Evolutionary conservation across 2,888 invertebrate species (phyloP), one percentile per base, ranked within the genome.

Genomic region (Fragum sueziense): DNA sequence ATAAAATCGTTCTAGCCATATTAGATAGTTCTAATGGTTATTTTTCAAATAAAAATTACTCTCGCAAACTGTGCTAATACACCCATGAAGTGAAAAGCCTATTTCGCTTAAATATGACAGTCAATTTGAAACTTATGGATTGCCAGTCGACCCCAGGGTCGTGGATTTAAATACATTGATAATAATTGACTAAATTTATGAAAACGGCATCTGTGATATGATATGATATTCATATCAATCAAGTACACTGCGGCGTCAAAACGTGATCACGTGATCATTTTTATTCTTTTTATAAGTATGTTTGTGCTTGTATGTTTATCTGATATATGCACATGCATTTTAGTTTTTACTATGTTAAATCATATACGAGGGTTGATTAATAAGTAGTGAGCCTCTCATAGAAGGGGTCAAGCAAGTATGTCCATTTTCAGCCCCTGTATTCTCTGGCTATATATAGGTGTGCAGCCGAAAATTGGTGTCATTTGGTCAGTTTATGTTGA

Each of bases 171-270:
- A 82, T 81, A 78, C 70, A 61, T 47, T 70, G 76, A 81, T 75
- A 81, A 81, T 75, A 70, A 61, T 65, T 52, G 73, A 72, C 74
- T 69, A 76, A 75, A 81, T 75, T 81, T 78, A 76, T 81, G 78
- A 81, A 78, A 68, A 52, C 51, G 65, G 67, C 59, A 71, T 57
- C 34, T 72, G 70, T 51, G 68, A 73, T 78, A 68, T 76, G 78
- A 37, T 78, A 75, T 81, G 75, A 76, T 72, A 75, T 78, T 76
- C 72, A 41, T 67, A 81, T 81, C 78, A 81, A 81, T 81, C 81
- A 78, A 59, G 52, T 34, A 11, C 17, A 31, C 41, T 9, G 65
- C 25, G 65, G 25, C 65, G 29, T 62, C 33, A 11, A 17, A 20
- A 62, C n/a, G n/a, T n/a, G n/a, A n/a, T n/a, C n/a, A n/a, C n/a